Conservation (phyloP, 1,140 invertebrate species). For the Cydia strobilella region DNA sequence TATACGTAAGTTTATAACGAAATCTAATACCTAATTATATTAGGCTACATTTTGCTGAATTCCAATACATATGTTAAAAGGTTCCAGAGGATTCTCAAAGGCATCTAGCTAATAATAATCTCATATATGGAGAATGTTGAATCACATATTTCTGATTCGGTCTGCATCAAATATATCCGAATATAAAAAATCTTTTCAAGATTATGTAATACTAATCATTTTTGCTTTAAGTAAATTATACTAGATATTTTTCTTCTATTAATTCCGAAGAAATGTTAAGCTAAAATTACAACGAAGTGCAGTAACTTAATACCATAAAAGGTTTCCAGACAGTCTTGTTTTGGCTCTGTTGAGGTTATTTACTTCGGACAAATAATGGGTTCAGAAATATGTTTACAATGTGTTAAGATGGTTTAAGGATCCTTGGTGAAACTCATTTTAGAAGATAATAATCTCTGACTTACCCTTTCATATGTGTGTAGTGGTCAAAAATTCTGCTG, state of each 20-base stretch:
- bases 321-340: background rate
- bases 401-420: background rate
- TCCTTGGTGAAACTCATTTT: background rate
- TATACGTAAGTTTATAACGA: background rate
- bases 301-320: background rate
- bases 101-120: conserved; percentile 6
- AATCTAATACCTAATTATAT: background rate
- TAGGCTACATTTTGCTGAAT: background rate
- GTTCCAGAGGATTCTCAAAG: conserved; percentile 3
- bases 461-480: no score
- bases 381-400: background rate
- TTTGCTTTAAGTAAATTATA: background rate
- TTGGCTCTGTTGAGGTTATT: background rate
- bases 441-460: no score
- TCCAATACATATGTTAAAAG: conserved; percentile 1
- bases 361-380: background rate
- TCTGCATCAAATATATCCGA: background rate
- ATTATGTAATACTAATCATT: background rate
- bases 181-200: background rate
- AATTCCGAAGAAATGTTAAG: background rate
- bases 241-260: background rate
- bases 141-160: background rate
- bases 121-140: background rate
- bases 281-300: background rate
- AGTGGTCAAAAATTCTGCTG: no score